Evolutionary conservation across 2,888 invertebrate species (phyloP), one percentile per base, ranked within the genome.

Genomic region (Troilus luridus): DNA sequence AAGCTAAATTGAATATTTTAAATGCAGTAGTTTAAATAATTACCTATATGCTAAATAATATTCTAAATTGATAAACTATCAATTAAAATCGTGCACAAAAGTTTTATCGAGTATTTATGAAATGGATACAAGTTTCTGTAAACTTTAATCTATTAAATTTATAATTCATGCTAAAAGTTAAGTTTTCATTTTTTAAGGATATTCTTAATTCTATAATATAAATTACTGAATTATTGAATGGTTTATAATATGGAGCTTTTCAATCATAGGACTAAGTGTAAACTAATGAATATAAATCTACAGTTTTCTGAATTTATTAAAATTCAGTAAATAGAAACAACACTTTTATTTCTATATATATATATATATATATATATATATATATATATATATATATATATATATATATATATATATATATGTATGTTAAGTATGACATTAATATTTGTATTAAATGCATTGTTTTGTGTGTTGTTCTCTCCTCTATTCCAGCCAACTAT

Each of bases 391-490:
- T 77, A 77, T 41, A 77, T 19, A 77, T 41, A 77, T 7, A 77
- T 41, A 77, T 12, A 1, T 12, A 2, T 41, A 77, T 24, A 14
- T 77, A 77, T 41, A 77, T 19, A 77, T 41, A 77, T 7, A 77
- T 41, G 41, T 12, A 1, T 12, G 7, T 41, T 17, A 41, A 41
- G 72, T 77, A 41, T 77, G 72, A 17, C 12, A 77, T 77, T 41
- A 41, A 19, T 77, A 77, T 77, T 77, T 41, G 17, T 41, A n/a
- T 85, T 85, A 3, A 64, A 64, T 89, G 89, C 89, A 89, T 89
- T 89, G 89, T 89, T 89, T 89, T 89, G 89, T 89, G 89, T 89
- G 62, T 89, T 89, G 27, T 41, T 21, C 89, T 89, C 64, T 54
- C 54, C 89, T 58, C 27, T 89, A 89, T 27, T 64, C 64, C 89